Conservation (phyloP, 2,888 invertebrate genomes). For the Phragmatobia fuliginosa region DNA sequence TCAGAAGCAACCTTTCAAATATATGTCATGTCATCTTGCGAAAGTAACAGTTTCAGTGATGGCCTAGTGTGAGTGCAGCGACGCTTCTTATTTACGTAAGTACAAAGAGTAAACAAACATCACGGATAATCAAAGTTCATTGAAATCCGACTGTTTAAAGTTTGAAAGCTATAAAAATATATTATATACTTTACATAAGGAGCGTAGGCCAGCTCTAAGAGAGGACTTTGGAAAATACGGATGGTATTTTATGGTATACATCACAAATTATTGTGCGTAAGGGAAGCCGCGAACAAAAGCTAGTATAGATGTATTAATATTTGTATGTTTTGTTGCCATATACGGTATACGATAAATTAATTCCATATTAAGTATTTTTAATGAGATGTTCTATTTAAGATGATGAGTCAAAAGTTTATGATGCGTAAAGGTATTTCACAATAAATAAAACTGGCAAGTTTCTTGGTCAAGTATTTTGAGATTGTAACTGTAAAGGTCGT, state of each 20-base stretch:
- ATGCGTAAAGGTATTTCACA: constrained; percentile 1
- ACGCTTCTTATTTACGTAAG: constrained; percentile 6
- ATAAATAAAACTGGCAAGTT: background rate
- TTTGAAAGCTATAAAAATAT: no score
- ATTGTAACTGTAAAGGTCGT: background rate
- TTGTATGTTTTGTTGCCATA: no score
- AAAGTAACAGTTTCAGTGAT: constrained; percentile 3
- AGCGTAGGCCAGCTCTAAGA: no score
- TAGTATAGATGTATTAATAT: no score
- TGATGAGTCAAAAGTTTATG: background rate
- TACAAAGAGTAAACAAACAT: constrained; percentile 2
- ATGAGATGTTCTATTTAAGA: background rate
- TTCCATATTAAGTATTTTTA: background rate
- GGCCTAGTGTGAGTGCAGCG: background rate
- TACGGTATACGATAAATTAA: background rate
- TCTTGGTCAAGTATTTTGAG: background rate
- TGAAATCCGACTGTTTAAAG: no score
- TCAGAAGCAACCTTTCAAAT: background rate
- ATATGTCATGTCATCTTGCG: background rate
- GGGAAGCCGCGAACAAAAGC: no score
- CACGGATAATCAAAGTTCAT: background rate
- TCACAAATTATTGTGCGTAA: no score
- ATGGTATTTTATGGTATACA: no score
- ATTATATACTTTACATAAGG: no score
- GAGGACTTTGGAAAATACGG: no score